Base-by-base conservation (phyloP, 2,113 vertebrate genomes). In the Anolis carolinensis region DNA sequence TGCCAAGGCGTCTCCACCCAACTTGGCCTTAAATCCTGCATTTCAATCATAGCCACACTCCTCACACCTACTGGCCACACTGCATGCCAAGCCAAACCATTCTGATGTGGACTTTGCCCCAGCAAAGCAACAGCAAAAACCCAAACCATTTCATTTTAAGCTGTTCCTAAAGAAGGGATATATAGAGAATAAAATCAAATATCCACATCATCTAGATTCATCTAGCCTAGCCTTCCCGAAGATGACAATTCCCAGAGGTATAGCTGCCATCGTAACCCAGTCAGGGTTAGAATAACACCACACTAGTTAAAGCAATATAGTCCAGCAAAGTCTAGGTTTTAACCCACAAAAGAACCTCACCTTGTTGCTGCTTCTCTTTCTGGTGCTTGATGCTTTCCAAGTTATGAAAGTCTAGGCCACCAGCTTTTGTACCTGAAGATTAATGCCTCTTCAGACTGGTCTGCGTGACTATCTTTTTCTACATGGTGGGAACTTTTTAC, bases 1-100 rank as follows among this genome's bases (percentile, higher is more conserved):
- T 39, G 78, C 78, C 78, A 79, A 63, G 10, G 62, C 10, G 32
- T 5, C 78, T 63, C 78, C 78, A 79, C 78, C 78, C 78, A 63
- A 34, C 32, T 79, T 79, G 77, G n/a, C 32, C 7, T 32, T 59
- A 32, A 78, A 34, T 23, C 55, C 32, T 25, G 3, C 20, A 79
- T 32, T 34, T 79, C n/a, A 36, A 59, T 52, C n/a, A 11, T 55
- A 23, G 77, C 77, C 21, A 39, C 10, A 27, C 55, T 63, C 78
- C 27, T 5, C 32, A 34, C 65, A 10, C n/a, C 2, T 25, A 63
- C 32, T 18, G 50, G 20, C 32, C 1, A 20, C 9, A 9, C 3
- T 36, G 78, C 55, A 34, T 39, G 76, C 50, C 50, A 21, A 7
- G 50, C 50, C 76, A 55, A 78, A 9, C 21, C 55, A 20, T 55